Evolutionary conservation across 1,140 invertebrate species (phyloP), one percentile per base, ranked within the genome.

Genomic region (Lepidotrigona ventralis): DNA sequence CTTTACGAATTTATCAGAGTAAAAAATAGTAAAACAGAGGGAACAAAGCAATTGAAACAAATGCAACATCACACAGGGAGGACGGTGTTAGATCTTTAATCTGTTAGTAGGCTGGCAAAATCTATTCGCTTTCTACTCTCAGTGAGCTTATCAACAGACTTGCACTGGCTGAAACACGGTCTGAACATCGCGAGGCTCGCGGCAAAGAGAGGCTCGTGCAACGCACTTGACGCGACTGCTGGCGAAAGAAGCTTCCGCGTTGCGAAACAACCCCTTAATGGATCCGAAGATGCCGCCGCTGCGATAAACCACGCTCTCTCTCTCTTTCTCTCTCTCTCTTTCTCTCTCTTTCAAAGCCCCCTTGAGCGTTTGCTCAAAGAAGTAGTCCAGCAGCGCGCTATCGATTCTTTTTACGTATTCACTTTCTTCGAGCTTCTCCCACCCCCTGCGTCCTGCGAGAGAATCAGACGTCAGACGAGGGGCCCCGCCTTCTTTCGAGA

Each of bases 201-300:
- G 19, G 6, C 66, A 54, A 84, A 79, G 68, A 83, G 85, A 79
- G 39, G 39, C 5, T 39, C 81, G 83, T 72, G 63, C 85, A 85
- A 89, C 83, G 85, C 88, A 91, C 89, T 91, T 90, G 91, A 91
- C 91, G 88, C 88, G 89, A 90, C 90, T 90, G 88, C 89, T 89
- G 86, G 87, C 90, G 89, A 91, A 92, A 91, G 91, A 88, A 17
- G 86, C 87, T 88, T 88, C 86, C 85, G 79, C 81, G 86, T 89
- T 85, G 75, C 81, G 83, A 86, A 87, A 86, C 85, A 86, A 88
- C 78, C 85, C 81, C 77, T 85, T 90, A 91, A 91, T 90, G 89
- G 90, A 91, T 87, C 84, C 83, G 39, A 81, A 90, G 90, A 90
- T 89, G 86, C 81, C 80, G 73, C 77, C 69, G 69, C 70, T 26